Evolutionary conservation across 1,140 invertebrate genomes (phyloP).

Genomic region (Cylas formicarius): DNA sequence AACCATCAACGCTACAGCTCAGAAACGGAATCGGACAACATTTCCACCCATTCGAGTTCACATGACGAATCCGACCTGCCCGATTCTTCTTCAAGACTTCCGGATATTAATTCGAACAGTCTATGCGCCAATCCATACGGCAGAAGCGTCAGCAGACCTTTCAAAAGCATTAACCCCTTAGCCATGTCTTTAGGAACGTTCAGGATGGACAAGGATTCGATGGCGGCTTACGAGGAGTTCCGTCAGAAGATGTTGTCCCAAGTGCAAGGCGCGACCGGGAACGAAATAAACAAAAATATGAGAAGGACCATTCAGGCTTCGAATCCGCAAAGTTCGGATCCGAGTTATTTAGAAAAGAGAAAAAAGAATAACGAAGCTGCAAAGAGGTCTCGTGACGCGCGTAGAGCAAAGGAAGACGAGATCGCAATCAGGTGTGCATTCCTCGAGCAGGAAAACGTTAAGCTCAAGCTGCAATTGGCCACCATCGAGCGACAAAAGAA

Average conservation of each 20-base stretch:
- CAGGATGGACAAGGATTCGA: constrained; percentile 38
- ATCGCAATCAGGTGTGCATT: constrained; percentile 79
- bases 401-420: constrained; percentile 86
- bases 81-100: neutral
- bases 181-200: neutral
- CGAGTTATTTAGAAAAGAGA: constrained; percentile 78
- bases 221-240: constrained; percentile 59
- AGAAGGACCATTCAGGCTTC: constrained; percentile 38
- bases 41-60: neutral
- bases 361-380: constrained; percentile 94
- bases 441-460: constrained; percentile 73
- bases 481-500: constrained; percentile 34
- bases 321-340: constrained; percentile 46
- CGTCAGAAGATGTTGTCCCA: constrained; percentile 57
- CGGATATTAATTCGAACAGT: neutral
- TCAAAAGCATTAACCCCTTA: constrained; percentile 1
- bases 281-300: constrained; percentile 59
- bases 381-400: constrained; percentile 84
- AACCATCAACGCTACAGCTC: too few species aligned
- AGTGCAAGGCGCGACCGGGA: constrained; percentile 49
- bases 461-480: constrained; percentile 56
- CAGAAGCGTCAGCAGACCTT: neutral
- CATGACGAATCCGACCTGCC: neutral
- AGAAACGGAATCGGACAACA: too few species aligned
- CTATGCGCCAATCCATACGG: neutral